phyloP scores from a whole-genome alignment of 2,888 invertebrate species.

The Matsumyia berberina region DNA sequence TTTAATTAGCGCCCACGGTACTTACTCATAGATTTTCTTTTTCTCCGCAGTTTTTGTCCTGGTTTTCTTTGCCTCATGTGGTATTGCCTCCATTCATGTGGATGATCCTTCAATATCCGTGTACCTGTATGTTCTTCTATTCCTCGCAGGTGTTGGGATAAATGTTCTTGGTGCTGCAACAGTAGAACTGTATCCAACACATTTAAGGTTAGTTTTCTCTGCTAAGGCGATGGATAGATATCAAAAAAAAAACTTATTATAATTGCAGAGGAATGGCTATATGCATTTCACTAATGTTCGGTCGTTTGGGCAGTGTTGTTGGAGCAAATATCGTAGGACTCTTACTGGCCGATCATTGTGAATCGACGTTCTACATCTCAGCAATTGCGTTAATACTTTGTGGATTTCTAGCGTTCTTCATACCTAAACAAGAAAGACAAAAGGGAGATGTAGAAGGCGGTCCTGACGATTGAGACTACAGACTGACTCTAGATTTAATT shows the following conservation, averaged over 20 bases:
- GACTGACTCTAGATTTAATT: slow-evolving; percentile 68
- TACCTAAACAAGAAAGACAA: slow-evolving; percentile 77
- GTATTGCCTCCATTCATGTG: slow-evolving; percentile 78
- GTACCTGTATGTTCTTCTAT: slow-evolving; percentile 79
- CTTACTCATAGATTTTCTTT: background rate
- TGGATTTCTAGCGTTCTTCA: slow-evolving; percentile 78
- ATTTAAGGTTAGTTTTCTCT: slow-evolving; percentile 79
- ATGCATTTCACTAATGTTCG: slow-evolving; percentile 85
- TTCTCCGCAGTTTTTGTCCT: slow-evolving; percentile 76
- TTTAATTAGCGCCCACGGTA: background rate
- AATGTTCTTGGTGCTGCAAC: slow-evolving; percentile 81
- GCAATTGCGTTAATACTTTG: slow-evolving; percentile 78
- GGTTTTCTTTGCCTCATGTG: slow-evolving; percentile 78
- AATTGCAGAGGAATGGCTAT: slow-evolving; percentile 85
- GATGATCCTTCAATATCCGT: slow-evolving; percentile 78
- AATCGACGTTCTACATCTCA: slow-evolving; percentile 82
- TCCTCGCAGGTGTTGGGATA: slow-evolving; percentile 79
- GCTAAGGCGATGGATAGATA: background rate
- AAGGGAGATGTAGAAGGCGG: slow-evolving; percentile 51
- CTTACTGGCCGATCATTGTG: slow-evolving; percentile 84
- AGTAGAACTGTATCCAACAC: slow-evolving; percentile 82
- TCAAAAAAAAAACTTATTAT: background rate
- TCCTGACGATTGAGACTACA: slow-evolving; percentile 51
- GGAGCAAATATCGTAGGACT: slow-evolving; percentile 85
- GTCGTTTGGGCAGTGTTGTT: slow-evolving; percentile 85